These are phyloP conservation scores for Alosa sapidissima DNA, from an alignment of 2,797 vertebrate species.

Conservation along the genomic window DNA sequence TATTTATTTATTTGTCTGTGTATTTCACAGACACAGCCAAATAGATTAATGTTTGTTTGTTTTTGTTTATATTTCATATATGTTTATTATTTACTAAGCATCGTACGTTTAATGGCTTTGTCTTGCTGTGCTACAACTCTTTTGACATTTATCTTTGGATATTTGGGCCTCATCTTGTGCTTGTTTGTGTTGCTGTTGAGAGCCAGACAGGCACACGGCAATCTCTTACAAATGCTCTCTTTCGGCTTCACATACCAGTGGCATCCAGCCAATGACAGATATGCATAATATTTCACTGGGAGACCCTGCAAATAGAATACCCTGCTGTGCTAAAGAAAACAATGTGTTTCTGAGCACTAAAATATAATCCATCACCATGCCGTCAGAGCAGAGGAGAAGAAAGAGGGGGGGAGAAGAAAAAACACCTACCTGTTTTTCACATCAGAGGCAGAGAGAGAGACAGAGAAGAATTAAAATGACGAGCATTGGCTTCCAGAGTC, in stretches of 20 bases:
- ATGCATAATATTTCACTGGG: slow-evolving; percentile 93
- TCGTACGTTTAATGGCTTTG: neutral
- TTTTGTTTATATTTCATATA: neutral
- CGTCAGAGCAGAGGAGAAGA: slow-evolving; percentile 77
- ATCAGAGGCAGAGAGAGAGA: slow-evolving; percentile 72
- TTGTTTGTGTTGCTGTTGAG: slow-evolving; percentile 44
- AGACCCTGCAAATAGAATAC: slow-evolving; percentile 97
- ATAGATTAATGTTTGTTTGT: neutral
- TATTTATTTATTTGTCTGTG: neutral
- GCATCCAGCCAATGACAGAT: slow-evolving; percentile 87
- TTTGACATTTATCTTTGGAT: slow-evolving; percentile 37
- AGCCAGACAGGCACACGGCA: slow-evolving; percentile 48
- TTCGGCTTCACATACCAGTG: slow-evolving; percentile 72
- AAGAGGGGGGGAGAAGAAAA: slow-evolving; percentile 53
- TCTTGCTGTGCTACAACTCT: neutral
- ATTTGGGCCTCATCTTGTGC: slow-evolving; percentile 43
- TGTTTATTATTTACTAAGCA: neutral
- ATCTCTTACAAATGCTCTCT: slow-evolving; percentile 59
- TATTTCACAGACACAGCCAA: neutral
- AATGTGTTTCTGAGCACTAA: slow-evolving; percentile 96
- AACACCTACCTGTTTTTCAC: slow-evolving; percentile 89
- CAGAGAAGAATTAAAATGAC: slow-evolving; percentile 72
- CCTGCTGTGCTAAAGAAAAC: slow-evolving; percentile 99
- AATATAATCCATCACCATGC: slow-evolving; percentile 96
- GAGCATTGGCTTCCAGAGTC: slow-evolving; percentile 72